phyloP scores from a whole-genome alignment of 1,140 invertebrate genomes.

The Bombus superbus region DNA sequence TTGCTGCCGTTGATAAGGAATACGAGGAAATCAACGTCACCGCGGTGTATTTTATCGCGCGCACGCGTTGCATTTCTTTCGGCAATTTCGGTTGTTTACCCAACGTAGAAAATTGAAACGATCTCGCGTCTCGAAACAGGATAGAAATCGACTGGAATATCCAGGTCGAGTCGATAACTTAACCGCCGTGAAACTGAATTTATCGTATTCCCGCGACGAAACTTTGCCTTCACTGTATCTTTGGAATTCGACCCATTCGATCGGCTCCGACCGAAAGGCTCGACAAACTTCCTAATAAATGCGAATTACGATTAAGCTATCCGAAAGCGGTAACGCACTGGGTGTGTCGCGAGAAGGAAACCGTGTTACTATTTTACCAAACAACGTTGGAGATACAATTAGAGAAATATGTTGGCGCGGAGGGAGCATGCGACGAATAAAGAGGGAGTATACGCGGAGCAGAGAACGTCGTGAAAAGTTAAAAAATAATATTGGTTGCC shows the following conservation, averaged over 20 bases:
- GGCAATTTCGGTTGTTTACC: slow-evolving; percentile 11
- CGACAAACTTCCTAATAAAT: neutral
- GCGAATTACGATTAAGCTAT: neutral
- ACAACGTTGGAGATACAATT: neutral
- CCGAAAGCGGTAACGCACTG: no score
- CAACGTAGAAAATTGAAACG: slow-evolving; percentile 25
- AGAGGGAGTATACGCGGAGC: no score
- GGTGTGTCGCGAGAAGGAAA: neutral
- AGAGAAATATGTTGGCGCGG: neutral
- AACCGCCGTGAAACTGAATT: slow-evolving; percentile 25
- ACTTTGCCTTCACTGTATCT: neutral
- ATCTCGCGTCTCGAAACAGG: slow-evolving; percentile 1
- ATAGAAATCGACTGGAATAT: slow-evolving; percentile 29
- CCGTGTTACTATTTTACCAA: neutral
- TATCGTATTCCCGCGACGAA: neutral
- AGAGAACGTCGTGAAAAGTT: neutral
- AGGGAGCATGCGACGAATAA: neutral
- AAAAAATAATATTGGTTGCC: neutral
- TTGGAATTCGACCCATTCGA: neutral
- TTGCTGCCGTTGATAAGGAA: slow-evolving; percentile 33
- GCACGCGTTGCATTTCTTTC: neutral
- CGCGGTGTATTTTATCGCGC: neutral
- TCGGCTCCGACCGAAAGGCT: neutral
- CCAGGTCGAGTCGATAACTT: slow-evolving; percentile 26
- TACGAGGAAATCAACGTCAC: slow-evolving; percentile 9